Evolutionary conservation across 2,888 invertebrate species (phyloP), one percentile per base, ranked within the genome.

Genomic region (Pseudoips prasinana): DNA sequence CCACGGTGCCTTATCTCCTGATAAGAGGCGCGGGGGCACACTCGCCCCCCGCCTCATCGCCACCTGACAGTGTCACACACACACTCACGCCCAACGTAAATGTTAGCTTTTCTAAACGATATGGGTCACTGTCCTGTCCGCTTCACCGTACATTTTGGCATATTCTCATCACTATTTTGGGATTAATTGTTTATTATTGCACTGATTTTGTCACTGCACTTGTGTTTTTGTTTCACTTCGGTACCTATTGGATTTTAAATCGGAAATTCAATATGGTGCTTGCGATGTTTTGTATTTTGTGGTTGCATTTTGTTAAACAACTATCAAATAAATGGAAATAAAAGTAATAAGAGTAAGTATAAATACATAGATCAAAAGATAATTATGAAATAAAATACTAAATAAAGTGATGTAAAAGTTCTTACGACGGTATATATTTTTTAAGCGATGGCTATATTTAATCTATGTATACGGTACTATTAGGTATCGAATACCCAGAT

Each of bases 11-110:
- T 83, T 85, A 87, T 86, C 87, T 81, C 61, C 71, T 80, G 87
- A 87, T 87, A 87, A 86, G 81, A 80, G 80, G 85, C 85, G 86
- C 84, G 86, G 83, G 83, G 85, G 79, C 80, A 74, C 70, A 57
- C 73, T 71, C 78, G 77, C 83, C 81, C 84, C 86, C 78, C 85
- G 80, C 86, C 81, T 80, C 86, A 87, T 86, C 73, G 76, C 84
- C 82, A 81, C 84, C 81, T 82, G 80, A 81, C 86, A 76, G 77
- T 75, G 60, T 72, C 73, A 71, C 76, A 50, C 66, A 52, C 72
- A 72, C 70, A 69, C 65, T 67, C 66, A 60, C 63, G 61, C 66
- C 51, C 51, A 44, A 61, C 58, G 46, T 47, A 50, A 69, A 71
- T 66, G 66, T 72, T 72, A 59, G 56, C 51, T 44, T 39, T 63